Base-by-base conservation (phyloP, 2,888 invertebrate genomes). In the Lasius fuliginosus region DNA sequence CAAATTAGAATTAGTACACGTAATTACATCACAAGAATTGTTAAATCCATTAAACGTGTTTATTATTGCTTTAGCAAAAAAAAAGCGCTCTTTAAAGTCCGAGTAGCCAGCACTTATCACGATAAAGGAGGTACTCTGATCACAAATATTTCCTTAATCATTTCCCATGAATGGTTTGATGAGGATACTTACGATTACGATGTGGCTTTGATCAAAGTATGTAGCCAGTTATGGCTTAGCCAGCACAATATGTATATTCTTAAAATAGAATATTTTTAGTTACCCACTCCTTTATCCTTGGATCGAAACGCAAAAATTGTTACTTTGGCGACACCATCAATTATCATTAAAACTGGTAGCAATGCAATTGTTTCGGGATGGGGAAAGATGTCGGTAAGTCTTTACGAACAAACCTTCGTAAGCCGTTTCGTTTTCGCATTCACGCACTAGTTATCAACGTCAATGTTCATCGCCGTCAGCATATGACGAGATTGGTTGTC, bases 111-210 rank as follows among this genome's bases (percentile, higher is more conserved):
- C 67, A 85, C 82, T n/a, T 87, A 88, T 27, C 79, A 82, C 23
- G 67, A 77, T 6, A 86, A 90, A 1, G 93, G 87, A 40, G 83
- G 87, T n/a, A 27, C 0, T 8, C 15, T 87, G 11, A 85, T 92
- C n/a, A 68, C 82, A 40, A 64, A 77, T 88, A 82, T 95, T 4
- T 88, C 90, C 49, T 87, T 89, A 2, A 89, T 94, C 27, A 92
- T 95, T n/a, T 86, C 90, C 40, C 95, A 95, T 62, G 92, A 94
- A 9, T 23, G 68, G 0, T 95, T 94, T 88, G 86, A 90, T 82
- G 30, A 87, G 0, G n/a, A 18, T 0, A 94, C 93, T 0, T 92
- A 92, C 12, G 95, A 96, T 89, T 95, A 95, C 82, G 96, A 96
- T 56, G 94, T 95, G 23, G 94, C 95, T 5, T 82, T 96, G 40